phyloP scores from a whole-genome alignment of 2,888 invertebrate species.

The Amphipyra berbera region DNA sequence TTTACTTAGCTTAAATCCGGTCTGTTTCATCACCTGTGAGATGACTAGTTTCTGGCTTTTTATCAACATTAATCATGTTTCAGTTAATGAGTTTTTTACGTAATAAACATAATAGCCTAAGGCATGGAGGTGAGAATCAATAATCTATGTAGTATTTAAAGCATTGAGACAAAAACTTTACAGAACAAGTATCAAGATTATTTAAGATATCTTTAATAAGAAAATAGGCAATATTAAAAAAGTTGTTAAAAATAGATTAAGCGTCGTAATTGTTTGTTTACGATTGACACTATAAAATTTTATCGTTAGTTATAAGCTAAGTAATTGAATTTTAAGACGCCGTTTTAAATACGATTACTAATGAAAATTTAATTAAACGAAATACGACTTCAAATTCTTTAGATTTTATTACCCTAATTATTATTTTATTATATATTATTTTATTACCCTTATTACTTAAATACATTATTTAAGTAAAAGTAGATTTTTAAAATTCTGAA shows the following conservation, averaged over 20 bases:
- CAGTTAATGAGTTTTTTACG: too few species aligned
- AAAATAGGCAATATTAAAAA: slow-evolving; percentile 13
- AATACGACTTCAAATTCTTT: slow-evolving; percentile 16
- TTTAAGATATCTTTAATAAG: slow-evolving; percentile 7
- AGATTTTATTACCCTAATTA: slow-evolving; percentile 14
- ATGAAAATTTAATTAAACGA: slow-evolving; percentile 37
- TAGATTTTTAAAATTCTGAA: background rate
- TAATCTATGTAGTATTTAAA: too few species aligned
- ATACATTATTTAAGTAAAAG: background rate
- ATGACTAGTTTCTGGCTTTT: too few species aligned
- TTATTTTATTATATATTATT: too few species aligned
- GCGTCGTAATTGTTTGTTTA: slow-evolving; percentile 36
- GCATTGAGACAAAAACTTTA: background rate
- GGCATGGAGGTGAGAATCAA: too few species aligned
- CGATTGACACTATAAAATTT: slow-evolving; percentile 33
- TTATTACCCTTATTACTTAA: too few species aligned
- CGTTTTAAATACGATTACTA: slow-evolving; percentile 22
- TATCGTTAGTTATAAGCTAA: slow-evolving; percentile 27
- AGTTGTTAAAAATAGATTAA: slow-evolving; percentile 27
- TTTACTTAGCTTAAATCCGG: too few species aligned
- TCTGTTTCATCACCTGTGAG: too few species aligned
- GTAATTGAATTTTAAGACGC: slow-evolving; percentile 33
- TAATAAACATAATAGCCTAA: too few species aligned
- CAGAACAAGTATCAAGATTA: background rate
- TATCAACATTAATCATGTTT: too few species aligned